These are phyloP conservation scores for Drosophila lacicola DNA, from an alignment of 2,888 invertebrate genomes.

Conservation along the genomic window DNA sequence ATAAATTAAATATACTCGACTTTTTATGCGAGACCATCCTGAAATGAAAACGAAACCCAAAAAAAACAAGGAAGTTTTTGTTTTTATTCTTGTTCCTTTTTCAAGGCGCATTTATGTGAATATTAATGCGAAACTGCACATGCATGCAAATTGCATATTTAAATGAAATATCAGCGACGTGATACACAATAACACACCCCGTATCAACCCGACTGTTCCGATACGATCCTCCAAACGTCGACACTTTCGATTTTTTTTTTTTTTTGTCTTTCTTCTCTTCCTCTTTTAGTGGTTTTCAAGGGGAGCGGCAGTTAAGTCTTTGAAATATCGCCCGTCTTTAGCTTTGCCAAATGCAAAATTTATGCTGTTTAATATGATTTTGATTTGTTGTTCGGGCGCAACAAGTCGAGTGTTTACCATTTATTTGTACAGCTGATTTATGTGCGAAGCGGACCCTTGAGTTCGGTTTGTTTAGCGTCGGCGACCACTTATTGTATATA, in stretches of 20 bases:
- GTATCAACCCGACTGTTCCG: conserved; percentile 24
- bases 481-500: background rate
- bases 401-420: conserved; percentile 34
- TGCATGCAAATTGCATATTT: conserved; percentile 72
- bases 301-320: conserved; percentile 30
- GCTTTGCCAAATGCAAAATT: conserved; percentile 33
- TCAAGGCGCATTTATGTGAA: conserved; percentile 31
- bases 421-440: conserved; percentile 46
- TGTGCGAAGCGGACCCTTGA: conserved; percentile 28
- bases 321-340: conserved; percentile 43
- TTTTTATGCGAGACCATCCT: conserved; percentile 19
- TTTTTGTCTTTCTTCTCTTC: background rate
- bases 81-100: conserved; percentile 1
- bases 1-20: conserved; percentile 41
- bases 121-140: conserved; percentile 60
- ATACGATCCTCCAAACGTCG: conserved; percentile 27
- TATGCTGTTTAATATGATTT: conserved; percentile 53
- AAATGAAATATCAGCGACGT: conserved; percentile 55
- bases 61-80: conserved; percentile 37
- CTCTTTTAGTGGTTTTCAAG: conserved; percentile 14
- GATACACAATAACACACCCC: conserved; percentile 44
- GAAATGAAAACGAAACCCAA: conserved; percentile 16
- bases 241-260: conserved; percentile 43
- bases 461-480: background rate
- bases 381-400: conserved; percentile 51